Conservation (phyloP, 2,113 vertebrate genomes). For the Anhinga anhinga region DNA sequence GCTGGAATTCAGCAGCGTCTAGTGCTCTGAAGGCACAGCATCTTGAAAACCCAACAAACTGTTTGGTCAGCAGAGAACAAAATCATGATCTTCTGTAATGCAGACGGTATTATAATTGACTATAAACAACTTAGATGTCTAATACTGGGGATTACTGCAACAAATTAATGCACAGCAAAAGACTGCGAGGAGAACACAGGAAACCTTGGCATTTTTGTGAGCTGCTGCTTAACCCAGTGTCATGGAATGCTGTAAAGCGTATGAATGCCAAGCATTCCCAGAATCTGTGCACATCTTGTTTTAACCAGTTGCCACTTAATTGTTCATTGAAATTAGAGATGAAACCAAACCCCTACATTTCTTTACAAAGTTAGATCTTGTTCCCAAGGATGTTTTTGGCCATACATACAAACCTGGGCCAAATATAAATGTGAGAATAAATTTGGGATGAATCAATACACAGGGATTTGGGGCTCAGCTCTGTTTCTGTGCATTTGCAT, state of each 20-base stretch:
- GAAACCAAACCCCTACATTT: not conserved
- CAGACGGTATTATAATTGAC: not conserved
- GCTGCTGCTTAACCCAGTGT: not conserved
- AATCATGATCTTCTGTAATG: not conserved
- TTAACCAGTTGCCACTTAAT: not conserved
- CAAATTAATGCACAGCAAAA: not conserved
- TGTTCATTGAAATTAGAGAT: not conserved
- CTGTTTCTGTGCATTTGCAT: not conserved
- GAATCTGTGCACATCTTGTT: not conserved
- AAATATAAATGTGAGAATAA: not conserved
- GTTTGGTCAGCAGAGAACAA: slow-evolving; percentile 15
- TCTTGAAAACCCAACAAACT: slow-evolving; percentile 46
- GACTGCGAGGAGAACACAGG: not conserved
- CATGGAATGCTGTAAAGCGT: not conserved
- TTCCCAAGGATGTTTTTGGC: not conserved
- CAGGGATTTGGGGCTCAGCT: not conserved
- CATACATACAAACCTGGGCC: not conserved
- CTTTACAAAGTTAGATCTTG: not conserved
- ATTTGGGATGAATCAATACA: not conserved
- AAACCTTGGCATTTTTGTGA: not conserved
- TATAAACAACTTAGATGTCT: not conserved
- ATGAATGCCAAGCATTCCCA: not conserved
- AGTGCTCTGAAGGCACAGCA: not conserved
- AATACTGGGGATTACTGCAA: not conserved
- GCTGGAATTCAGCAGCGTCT: slow-evolving; percentile 32